Evolutionary conservation across 2,113 vertebrate species (phyloP).

Genomic region (Amblyopsis rosae): DNA sequence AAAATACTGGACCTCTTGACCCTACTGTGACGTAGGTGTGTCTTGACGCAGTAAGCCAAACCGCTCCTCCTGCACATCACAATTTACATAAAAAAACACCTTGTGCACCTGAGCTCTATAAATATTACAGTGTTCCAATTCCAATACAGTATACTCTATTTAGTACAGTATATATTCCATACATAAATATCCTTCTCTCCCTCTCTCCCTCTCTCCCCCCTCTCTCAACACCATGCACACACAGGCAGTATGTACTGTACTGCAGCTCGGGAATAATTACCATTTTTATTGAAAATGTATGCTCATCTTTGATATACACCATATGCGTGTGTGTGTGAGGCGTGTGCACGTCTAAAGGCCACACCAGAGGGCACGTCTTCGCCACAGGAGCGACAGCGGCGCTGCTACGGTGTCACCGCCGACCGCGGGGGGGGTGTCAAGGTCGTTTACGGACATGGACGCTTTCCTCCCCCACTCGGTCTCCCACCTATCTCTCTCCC

Average conservation of each 20-base stretch:
- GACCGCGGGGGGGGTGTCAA: constrained; percentile 62
- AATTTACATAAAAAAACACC: too few species aligned
- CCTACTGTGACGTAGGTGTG: too few species aligned
- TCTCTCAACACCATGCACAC: constrained; percentile 9
- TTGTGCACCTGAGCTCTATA: too few species aligned
- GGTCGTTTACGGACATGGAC: constrained; percentile 59
- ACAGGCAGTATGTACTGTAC: constrained; percentile 32
- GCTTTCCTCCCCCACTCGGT: constrained; percentile 23
- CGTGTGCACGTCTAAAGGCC: constrained; percentile 23
- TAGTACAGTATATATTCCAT: neutral
- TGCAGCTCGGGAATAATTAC: constrained; percentile 64
- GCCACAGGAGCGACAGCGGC: constrained; percentile 43
- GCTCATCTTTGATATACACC: constrained; percentile 40
- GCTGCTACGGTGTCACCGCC: constrained; percentile 50
- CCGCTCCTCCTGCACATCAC: too few species aligned
- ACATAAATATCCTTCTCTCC: constrained; percentile 18
- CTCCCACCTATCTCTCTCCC: constrained; percentile 15
- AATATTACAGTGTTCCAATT: too few species aligned
- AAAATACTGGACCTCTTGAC: too few species aligned
- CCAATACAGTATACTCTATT: too few species aligned
- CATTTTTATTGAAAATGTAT: constrained; percentile 75
- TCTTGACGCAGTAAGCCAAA: too few species aligned
- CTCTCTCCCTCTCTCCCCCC: neutral
- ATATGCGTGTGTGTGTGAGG: constrained; percentile 23
- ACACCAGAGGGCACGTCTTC: neutral